These are phyloP conservation scores for Ceratosolen fusciceps DNA, from an alignment of 1,140 invertebrate genomes.

Conservation along the genomic window DNA sequence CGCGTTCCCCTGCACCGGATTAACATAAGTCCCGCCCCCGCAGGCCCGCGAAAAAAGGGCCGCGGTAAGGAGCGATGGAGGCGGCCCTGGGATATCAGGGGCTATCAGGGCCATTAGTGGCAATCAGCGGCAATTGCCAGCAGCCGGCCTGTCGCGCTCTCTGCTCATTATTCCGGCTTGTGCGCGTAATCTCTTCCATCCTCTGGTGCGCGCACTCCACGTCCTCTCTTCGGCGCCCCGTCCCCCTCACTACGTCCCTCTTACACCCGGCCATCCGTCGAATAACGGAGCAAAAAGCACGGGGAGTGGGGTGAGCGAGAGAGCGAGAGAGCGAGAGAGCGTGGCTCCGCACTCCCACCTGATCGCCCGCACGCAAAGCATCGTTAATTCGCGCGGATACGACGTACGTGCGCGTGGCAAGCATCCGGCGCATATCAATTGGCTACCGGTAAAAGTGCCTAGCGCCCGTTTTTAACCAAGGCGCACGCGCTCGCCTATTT, in stretches of 20 bases:
- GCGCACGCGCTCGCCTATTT: neutral
- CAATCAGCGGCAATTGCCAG: constrained; percentile 62
- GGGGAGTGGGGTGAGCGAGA: too few relatives aligned
- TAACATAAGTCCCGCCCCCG: constrained; percentile 54
- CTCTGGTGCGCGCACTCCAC: constrained; percentile 49
- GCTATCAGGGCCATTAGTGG: constrained; percentile 60
- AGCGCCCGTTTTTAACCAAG: neutral
- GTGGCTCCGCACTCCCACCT: neutral
- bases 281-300: too few relatives aligned
- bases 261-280: neutral
- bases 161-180: constrained; percentile 61
- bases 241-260: neutral
- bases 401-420: neutral
- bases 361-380: neutral
- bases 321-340: neutral
- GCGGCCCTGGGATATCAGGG: constrained; percentile 54
- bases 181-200: constrained; percentile 63
- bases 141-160: constrained; percentile 55
- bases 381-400: constrained; percentile 29
- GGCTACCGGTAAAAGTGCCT: constrained; percentile 20
- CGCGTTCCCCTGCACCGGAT: constrained; percentile 56
- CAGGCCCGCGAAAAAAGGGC: neutral
- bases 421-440: constrained; percentile 45
- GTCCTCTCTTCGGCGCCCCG: neutral
- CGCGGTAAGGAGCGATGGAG: neutral